Conservation (phyloP, 2,113 vertebrate species). For the Taxidea taxus region DNA sequence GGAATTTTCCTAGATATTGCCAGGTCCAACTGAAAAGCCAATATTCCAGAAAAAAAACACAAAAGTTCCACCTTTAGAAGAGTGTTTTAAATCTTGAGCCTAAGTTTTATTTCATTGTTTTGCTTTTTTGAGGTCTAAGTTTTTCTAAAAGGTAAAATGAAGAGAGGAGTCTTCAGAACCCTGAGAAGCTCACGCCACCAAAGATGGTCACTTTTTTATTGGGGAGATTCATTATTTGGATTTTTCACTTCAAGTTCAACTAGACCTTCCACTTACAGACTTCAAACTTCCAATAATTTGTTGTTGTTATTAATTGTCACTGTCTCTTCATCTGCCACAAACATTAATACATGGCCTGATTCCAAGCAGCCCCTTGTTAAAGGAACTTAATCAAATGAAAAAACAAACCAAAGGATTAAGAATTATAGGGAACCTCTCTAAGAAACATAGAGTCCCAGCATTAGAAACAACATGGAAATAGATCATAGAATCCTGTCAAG, state of each 20-base stretch:
- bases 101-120: constrained; percentile 48
- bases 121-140: constrained; percentile 20
- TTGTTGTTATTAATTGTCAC: constrained; percentile 58
- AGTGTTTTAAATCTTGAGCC: constrained; percentile 15
- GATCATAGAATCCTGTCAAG: constrained; percentile 37
- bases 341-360: constrained; percentile 32
- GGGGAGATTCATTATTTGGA: constrained; percentile 59
- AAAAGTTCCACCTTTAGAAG: not conserved
- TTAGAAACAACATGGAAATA: constrained; percentile 66
- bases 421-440: not conserved
- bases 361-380: constrained; percentile 59
- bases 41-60: not conserved
- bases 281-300: constrained; percentile 56
- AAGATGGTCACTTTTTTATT: constrained; percentile 35
- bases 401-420: constrained; percentile 46
- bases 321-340: constrained; percentile 50
- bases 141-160: constrained; percentile 52
- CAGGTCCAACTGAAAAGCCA: not conserved
- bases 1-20: constrained; percentile 43
- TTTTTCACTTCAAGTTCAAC: constrained; percentile 58
- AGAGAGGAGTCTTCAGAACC: constrained; percentile 24
- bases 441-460: constrained; percentile 28
- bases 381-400: constrained; percentile 67
- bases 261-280: constrained; percentile 59
- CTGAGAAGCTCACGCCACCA: not conserved